Percentiles rank a stretch among this genome's conserved stretches.
phyloP scores from a whole-genome alignment of 2,113 vertebrate species.

The Thomomys bottae region DNA sequence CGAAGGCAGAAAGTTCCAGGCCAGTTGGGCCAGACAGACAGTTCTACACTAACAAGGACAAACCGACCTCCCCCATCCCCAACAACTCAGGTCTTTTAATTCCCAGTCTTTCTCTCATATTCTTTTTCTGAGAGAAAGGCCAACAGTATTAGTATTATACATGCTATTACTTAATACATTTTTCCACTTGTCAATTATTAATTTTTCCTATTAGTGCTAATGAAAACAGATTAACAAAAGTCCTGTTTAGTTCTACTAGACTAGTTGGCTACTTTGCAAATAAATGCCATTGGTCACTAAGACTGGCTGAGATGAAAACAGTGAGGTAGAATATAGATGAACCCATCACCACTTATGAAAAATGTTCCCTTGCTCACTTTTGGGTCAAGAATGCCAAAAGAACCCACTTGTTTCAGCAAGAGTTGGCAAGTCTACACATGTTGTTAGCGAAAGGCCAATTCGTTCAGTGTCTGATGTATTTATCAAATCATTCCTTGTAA shows the following conservation, averaged over 20 bases:
- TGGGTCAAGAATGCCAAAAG: neutral
- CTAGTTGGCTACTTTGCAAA: neutral
- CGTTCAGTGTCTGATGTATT: neutral
- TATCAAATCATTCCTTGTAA: neutral
- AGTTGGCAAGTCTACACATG: neutral
- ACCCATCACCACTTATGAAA: neutral
- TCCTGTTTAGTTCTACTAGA: constrained; percentile 6
- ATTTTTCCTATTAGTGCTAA: neutral
- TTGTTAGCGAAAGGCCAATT: neutral
- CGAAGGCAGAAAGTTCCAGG: too few species aligned
- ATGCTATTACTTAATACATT: constrained; percentile 6
- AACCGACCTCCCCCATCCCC: too few species aligned
- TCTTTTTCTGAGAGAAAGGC: constrained; percentile 9
- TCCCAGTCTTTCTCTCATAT: constrained; percentile 5
- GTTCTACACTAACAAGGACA: too few species aligned
- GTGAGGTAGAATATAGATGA: neutral
- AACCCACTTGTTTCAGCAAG: neutral
- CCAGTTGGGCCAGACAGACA: too few species aligned
- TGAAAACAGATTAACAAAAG: neutral
- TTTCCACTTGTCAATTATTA: neutral
- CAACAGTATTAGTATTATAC: neutral
- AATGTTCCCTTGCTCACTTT: neutral
- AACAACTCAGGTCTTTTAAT: neutral
- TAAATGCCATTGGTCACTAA: neutral
- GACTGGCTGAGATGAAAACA: neutral